Evolutionary conservation across 2,888 invertebrate species (phyloP), one percentile per base, ranked within the genome.

Genomic region (Stenotaenia linearis): DNA sequence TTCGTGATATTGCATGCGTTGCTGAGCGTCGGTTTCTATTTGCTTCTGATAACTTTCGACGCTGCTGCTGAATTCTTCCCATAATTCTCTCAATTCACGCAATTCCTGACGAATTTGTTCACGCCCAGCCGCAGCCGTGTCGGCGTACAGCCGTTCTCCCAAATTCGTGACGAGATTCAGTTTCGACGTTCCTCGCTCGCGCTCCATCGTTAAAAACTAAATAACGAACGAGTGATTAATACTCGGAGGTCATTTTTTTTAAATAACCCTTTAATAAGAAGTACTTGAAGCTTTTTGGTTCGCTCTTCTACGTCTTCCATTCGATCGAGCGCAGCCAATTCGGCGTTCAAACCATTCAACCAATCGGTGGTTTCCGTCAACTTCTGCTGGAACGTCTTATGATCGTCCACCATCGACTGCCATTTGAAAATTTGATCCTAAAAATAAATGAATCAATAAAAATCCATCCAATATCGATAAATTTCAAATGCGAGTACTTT

Each of bases 71-170:
- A 97, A 88, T 85, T 90, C 91, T 84, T 97, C 97, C 95, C 96
- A 97, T 84, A 93, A 89, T 84, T 95, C 93, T 83, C 95, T 90
- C 18, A 94, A 90, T 30, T 90, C 89, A 84, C 95, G 90, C 80
- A 97, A 88, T 85, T 96, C 94, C 82, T 92, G 91, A n/a, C 97
- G 90, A 79, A 97, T 92, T 78, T 90, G 90, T 86, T 98, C 97
- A 81, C 97, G 90, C 0, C 97, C 97, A 83, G 92, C 91, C 0
- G 97, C 92, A 10, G 96, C 94, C 1, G 97, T 98, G 86, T 96
- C 95, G 0, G 96, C 94, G 81, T 96, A 90, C n/a, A 97, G 90
- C 85, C 93, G 92, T 84, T 98, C 97, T 1, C 95, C 95, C 0
- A 92, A 90, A 2, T 91, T 89, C 15, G 92, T 91, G 21, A 96